These are phyloP conservation scores for Dasyprocta punctata DNA, from an alignment of 2,113 vertebrate species.

Conservation along the genomic window DNA sequence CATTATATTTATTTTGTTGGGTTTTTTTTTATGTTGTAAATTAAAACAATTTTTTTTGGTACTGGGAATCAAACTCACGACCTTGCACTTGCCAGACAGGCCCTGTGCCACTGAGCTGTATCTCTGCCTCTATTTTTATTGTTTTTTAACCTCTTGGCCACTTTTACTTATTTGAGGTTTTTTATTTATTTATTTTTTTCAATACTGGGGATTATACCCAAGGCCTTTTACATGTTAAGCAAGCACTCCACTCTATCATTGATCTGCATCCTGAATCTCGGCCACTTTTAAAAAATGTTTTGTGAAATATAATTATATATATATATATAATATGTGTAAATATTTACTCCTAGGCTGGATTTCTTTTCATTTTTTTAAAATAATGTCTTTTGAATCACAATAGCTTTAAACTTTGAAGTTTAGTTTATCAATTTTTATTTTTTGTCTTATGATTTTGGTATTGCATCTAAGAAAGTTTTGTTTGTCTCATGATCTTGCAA, in stretches of 20 bases:
- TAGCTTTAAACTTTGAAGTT: constrained; percentile 41
- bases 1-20: neutral
- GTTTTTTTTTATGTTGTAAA: neutral
- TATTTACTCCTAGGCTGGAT: neutral
- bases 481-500: neutral
- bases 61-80: no score
- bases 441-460: neutral
- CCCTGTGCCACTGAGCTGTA: no score
- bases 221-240: neutral
- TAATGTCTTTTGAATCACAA: neutral
- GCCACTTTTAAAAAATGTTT: neutral
- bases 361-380: neutral
- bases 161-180: neutral
- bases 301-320: constrained; percentile 19
- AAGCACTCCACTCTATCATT: neutral
- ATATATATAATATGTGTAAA: constrained; percentile 32
- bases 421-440: constrained; percentile 1
- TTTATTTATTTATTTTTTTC: neutral
- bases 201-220: neutral
- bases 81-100: no score
- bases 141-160: neutral
- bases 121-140: no score
- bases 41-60: neutral
- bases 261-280: neutral
- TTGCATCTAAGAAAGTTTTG: constrained; percentile 14